phyloP scores from a whole-genome alignment of 2,797 vertebrate species.

The Anas bernieri region DNA sequence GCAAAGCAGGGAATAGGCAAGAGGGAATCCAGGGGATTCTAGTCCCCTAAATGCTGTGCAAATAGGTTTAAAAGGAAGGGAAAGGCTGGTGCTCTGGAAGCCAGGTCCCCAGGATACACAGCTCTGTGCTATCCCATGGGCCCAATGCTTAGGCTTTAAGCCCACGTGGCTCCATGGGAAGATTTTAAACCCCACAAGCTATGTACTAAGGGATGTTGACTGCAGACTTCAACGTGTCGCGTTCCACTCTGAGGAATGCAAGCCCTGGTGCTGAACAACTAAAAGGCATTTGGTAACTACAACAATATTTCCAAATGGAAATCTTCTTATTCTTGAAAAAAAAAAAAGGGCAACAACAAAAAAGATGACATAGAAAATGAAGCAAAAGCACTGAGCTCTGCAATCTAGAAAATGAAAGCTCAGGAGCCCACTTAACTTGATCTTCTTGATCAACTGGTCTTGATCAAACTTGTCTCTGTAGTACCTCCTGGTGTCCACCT shows the following conservation, averaged over 20 bases:
- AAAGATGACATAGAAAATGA: neutral
- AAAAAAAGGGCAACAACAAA: rapidly evolving
- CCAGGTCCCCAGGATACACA: neutral
- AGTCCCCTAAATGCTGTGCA: neutral
- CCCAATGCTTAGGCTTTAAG: neutral
- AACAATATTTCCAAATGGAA: neutral
- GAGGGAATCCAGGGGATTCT: neutral
- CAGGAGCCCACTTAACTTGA: neutral
- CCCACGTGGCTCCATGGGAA: neutral
- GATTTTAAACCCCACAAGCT: neutral
- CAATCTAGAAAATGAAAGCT: neutral
- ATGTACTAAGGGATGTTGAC: neutral
- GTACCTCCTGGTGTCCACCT: neutral
- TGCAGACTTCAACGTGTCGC: neutral
- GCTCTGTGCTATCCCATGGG: neutral
- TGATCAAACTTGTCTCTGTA: neutral
- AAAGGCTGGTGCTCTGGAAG: neutral
- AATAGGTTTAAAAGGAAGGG: neutral
- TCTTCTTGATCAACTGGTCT: neutral
- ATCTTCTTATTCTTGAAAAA: neutral
- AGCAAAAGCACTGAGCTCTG: neutral
- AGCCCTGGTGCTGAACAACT: neutral
- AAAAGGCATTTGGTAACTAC: neutral
- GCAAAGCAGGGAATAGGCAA: neutral
- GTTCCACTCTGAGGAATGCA: neutral